Evolutionary conservation across 2,888 invertebrate genomes (phyloP).

Genomic region (Eubasilissa splendida): DNA sequence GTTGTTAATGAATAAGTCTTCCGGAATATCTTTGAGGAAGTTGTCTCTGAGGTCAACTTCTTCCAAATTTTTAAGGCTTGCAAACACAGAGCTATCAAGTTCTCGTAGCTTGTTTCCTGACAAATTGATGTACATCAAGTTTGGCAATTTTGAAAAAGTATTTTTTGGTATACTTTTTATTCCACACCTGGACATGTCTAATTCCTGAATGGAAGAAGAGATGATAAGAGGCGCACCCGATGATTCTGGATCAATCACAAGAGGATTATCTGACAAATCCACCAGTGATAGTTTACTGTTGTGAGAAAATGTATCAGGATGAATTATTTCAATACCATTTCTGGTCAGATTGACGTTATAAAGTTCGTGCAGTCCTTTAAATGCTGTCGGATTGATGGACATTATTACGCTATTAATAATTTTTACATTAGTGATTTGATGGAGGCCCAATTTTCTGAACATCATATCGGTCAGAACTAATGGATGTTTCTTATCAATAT

Average conservation of each 20-base stretch:
- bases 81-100: constrained; percentile 76
- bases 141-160: constrained; percentile 77
- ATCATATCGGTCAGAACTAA: constrained; percentile 75
- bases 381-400: constrained; percentile 78
- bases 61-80: constrained; percentile 76
- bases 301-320: constrained; percentile 80
- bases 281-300: constrained; percentile 78
- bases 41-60: constrained; percentile 84
- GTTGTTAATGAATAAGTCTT: constrained; percentile 78
- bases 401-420: constrained; percentile 80
- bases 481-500: constrained; percentile 74
- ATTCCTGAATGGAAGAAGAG: constrained; percentile 78
- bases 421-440: constrained; percentile 78
- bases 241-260: constrained; percentile 64
- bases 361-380: constrained; percentile 78
- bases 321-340: constrained; percentile 77
- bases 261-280: constrained; percentile 78
- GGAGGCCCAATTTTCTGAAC: constrained; percentile 76
- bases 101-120: constrained; percentile 78
- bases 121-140: constrained; percentile 79
- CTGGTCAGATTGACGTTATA: constrained; percentile 80
- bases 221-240: constrained; percentile 70
- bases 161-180: constrained; percentile 76
- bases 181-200: constrained; percentile 81
- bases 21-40: constrained; percentile 75